Evolutionary conservation across 2,797 vertebrate species (phyloP).

Genomic region (Distichodus sexfasciatus): DNA sequence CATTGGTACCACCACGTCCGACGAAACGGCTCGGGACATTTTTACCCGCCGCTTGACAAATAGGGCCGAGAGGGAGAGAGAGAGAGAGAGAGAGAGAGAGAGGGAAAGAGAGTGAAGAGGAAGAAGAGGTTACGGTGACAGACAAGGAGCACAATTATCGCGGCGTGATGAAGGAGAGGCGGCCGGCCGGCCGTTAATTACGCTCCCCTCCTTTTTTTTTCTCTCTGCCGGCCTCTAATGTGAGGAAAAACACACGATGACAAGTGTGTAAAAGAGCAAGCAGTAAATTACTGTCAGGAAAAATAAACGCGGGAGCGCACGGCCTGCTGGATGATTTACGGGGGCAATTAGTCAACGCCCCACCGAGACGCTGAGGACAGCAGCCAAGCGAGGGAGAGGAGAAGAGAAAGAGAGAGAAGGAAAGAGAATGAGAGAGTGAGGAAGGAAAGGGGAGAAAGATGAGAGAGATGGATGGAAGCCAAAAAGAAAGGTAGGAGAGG

Average conservation of each 20-base stretch:
- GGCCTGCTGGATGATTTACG: constrained; percentile 93
- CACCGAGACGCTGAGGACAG: constrained; percentile 88
- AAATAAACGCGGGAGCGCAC: constrained; percentile 94
- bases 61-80: constrained; percentile 76
- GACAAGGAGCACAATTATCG: constrained; percentile 99
- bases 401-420: constrained; percentile 52
- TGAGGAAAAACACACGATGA: constrained; percentile 98
- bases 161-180: constrained; percentile 97
- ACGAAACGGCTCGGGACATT: constrained; percentile 64
- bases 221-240: constrained; percentile 98
- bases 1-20: too few relatives aligned
- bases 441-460: constrained; percentile 15
- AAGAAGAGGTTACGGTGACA: constrained; percentile 94
- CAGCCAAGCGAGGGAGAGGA: constrained; percentile 69
- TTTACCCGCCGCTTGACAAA: constrained; percentile 88
- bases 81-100: constrained; percentile 66
- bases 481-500: neutral
- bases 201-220: too few relatives aligned
- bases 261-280: constrained; percentile 99
- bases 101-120: constrained; percentile 70
- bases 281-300: constrained; percentile 99
- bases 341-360: constrained; percentile 99
- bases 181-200: constrained; percentile 92
- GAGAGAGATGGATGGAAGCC: neutral
- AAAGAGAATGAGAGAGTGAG: constrained; percentile 59